These are phyloP conservation scores for Epicauta chinensis DNA, from an alignment of 1,140 invertebrate species.

Conservation along the genomic window DNA sequence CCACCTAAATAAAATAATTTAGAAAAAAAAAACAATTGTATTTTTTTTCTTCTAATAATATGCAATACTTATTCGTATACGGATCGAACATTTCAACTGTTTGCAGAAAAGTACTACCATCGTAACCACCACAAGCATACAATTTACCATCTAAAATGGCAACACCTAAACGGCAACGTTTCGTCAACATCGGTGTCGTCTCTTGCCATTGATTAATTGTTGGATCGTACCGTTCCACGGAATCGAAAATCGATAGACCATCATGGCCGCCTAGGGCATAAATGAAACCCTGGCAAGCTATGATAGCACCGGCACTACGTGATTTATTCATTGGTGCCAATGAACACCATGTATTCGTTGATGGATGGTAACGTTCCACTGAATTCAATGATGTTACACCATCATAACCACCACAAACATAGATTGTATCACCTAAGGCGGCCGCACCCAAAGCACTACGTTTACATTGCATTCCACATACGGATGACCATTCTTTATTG, in stretches of 20 bases:
- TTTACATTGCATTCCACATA: slow-evolving; percentile 78
- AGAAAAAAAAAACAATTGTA: too few relatives aligned
- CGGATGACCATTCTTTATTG: slow-evolving; percentile 67
- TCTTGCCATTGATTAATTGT: slow-evolving; percentile 65
- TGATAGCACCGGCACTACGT: slow-evolving; percentile 82
- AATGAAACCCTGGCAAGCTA: slow-evolving; percentile 67
- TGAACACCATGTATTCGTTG: slow-evolving; percentile 68
- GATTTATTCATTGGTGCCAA: slow-evolving; percentile 81
- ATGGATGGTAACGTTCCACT: slow-evolving; percentile 76
- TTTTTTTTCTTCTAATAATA: too few relatives aligned
- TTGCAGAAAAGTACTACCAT: slow-evolving; percentile 70
- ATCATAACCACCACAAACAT: slow-evolving; percentile 86
- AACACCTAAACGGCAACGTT: slow-evolving; percentile 76
- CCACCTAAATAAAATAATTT: slow-evolving; percentile 52
- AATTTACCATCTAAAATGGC: slow-evolving; percentile 78
- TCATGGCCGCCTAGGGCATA: slow-evolving; percentile 84
- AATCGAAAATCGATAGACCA: slow-evolving; percentile 84
- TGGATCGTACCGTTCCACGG: slow-evolving; percentile 78
- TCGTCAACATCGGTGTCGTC: slow-evolving; percentile 75
- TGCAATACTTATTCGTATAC: slow-evolving; percentile 32
- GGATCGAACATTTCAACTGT: slow-evolving; percentile 80
- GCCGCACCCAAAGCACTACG: slow-evolving; percentile 81
- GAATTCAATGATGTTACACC: slow-evolving; percentile 80
- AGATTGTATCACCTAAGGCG: slow-evolving; percentile 70
- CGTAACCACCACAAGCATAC: slow-evolving; percentile 74